Base-by-base conservation (phyloP, 2,888 invertebrate genomes). In the Spodoptera picta region DNA sequence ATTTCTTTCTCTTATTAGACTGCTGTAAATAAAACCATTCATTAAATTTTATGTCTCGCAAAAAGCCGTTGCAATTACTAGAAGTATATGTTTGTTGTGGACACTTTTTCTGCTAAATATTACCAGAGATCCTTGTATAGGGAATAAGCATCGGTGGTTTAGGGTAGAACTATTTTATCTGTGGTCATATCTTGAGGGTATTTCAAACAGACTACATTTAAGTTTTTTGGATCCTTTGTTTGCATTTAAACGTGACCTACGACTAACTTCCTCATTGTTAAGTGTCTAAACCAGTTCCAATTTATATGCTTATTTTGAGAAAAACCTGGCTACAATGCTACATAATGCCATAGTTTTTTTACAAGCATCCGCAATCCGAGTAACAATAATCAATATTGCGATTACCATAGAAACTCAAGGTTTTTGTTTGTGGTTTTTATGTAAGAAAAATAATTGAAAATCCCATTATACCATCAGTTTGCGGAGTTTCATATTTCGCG, bases 1-100 rank as follows among this genome's bases (percentile, higher is more conserved):
- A 82, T 78, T 80, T 83, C 82, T 83, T 65, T 78, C 80, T 80
- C 82, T 85, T 80, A 77, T 80, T 74, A 77, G 72, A 65, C 19
- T 12, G 51, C 31, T 50, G 75, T 70, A 70, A 70, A 70, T 50
- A 65, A 72, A 65, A 65, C 65, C 71, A 56, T 71, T 71, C n/a
- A 76, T 71, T 71, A 65, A 64, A 55, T 71, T 71, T 75, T 55
- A 71, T 64, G 52, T 44, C 36, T 53, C n/a, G 24, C 23, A 43
- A 14, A 49, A 42, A 9, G 41, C 27, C 52, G 52, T 31, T 45
- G 49, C 7, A 53, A 69, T 62, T 54, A 48, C 55, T 56, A 44
- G 36, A 61, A 27, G 61, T 24, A 23, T 46, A 19, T 48, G 27
- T 36, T 9, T 36, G 43, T 43, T 11, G 42, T 19, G 36, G 24